Base-by-base conservation (phyloP, 1,140 invertebrate species). In the Saccostrea echinata region DNA sequence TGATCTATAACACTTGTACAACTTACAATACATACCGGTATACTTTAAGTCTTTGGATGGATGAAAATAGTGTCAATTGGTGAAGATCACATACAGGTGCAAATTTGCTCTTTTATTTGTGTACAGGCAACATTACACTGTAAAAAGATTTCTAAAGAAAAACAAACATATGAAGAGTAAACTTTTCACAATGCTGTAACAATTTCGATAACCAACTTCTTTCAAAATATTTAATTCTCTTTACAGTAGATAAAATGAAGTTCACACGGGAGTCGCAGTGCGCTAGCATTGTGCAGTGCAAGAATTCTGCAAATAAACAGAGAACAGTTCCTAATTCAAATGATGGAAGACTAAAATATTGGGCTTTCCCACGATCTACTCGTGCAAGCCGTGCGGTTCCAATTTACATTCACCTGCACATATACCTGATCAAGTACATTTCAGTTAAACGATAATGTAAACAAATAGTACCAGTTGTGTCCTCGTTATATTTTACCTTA, bases 341-440 rank as follows among this genome's bases (percentile, higher is more conserved):
- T 51, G 84, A 57, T 90, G 89, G 86, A 90, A 88, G 82, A 52
- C 11, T 24, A 33, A 33, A 53, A 27, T 30, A 13, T 43, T 53
- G 57, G 18, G 64, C 18, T 89, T 92, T 92, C 91, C 90, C 91
- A 92, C 91, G 91, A 88, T 88, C 90, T 86, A 85, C 90, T 89
- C 91, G 90, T 91, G 91, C 85, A 83, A 61, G 88, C 88, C 91
- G 88, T 90, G 82, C 86, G 91, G 81, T 51, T 52, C 53, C 85
- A 83, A 55, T 86, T 55, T 33, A 30, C 30, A 52, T 35, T 87
- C 90, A 88, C 86, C 88, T 89, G 89, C 84, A 30, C 35, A 57
- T 52, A 11, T 76, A 76, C 86, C 80, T 27, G n/a, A 85, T 76
- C 33, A 84, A 71, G 85, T 82, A 88, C 85, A 88, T 43, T 9